Percentiles rank a stretch among this genome's conserved stretches.
These are phyloP conservation scores for Allygus modestus DNA, from an alignment of 2,888 invertebrate species.

Conservation along the genomic window DNA sequence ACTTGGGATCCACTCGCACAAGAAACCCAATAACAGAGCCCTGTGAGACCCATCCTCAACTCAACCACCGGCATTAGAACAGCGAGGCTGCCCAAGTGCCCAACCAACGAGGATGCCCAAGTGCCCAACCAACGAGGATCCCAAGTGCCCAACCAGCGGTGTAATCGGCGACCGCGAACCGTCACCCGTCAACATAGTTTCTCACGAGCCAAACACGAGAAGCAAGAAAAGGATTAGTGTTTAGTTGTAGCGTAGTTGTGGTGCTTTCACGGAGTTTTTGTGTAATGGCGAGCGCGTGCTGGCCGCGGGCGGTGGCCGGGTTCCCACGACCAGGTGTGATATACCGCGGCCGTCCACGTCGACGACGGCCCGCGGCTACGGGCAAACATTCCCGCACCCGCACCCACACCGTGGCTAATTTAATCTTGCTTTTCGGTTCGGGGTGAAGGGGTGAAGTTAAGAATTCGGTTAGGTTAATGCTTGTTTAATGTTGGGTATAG, in stretches of 20 bases:
- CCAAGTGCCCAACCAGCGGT: too few relatives aligned
- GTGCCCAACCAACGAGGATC: too few relatives aligned
- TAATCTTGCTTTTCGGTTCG: not conserved
- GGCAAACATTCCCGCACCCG: not conserved
- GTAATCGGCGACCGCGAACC: not conserved
- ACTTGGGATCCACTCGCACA: too few relatives aligned
- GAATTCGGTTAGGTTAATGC: not conserved
- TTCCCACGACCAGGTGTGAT: constrained; percentile 47
- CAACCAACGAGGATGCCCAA: too few relatives aligned
- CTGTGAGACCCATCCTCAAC: not conserved
- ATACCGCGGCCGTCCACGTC: not conserved
- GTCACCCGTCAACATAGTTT: constrained; percentile 29
- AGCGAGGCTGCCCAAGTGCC: too few relatives aligned
- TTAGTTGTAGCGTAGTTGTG: constrained; percentile 14
- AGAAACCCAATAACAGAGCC: not conserved
- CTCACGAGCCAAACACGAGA: constrained; percentile 47
- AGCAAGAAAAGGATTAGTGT: constrained; percentile 30
- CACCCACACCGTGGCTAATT: not conserved
- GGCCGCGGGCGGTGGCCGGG: constrained; percentile 40
- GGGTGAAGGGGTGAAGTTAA: not conserved
- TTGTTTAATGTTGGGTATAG: not conserved
- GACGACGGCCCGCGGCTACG: not conserved
- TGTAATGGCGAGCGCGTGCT: constrained; percentile 52
- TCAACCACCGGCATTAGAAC: too few relatives aligned
- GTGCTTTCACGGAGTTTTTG: constrained; percentile 28